Evolutionary conservation across 2,888 invertebrate genomes (phyloP).

Genomic region (Amphipoea oculea): DNA sequence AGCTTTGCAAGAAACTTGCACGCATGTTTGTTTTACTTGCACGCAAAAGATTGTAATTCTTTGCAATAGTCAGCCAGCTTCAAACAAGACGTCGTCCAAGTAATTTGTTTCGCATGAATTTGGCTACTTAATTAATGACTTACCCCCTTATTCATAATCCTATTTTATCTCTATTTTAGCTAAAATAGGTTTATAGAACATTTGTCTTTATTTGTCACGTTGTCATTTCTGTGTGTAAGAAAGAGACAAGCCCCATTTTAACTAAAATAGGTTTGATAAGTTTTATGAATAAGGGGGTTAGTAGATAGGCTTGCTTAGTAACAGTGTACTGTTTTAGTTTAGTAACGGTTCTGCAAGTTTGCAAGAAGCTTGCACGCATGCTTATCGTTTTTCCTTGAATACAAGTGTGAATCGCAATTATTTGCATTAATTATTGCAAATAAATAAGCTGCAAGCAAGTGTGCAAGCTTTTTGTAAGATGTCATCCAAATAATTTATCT

Average conservation of each 20-base stretch:
- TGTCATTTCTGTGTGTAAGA: too few relatives aligned
- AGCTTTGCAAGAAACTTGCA: neutral
- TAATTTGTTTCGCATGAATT: conserved; percentile 15
- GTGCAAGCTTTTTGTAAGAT: too few relatives aligned
- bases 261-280: too few relatives aligned
- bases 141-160: too few relatives aligned
- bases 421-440: neutral
- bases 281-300: too few relatives aligned
- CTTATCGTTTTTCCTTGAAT: neutral
- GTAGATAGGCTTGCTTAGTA: conserved; percentile 2
- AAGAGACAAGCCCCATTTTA: too few relatives aligned
- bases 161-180: too few relatives aligned
- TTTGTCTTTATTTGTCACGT: too few relatives aligned
- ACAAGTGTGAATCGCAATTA: neutral
- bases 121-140: conserved; percentile 30
- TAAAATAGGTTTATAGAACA: too few relatives aligned
- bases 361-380: neutral
- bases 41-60: neutral
- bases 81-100: neutral
- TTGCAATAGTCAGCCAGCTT: neutral
- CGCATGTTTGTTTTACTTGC: neutral
- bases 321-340: conserved; percentile 11
- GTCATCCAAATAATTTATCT: too few relatives aligned
- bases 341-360: neutral
- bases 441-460: too few relatives aligned